Percentiles rank a stretch among this genome's conserved stretches.
Evolutionary conservation across 2,888 invertebrate species (phyloP).

Genomic region (Silvanus unidentatus): DNA sequence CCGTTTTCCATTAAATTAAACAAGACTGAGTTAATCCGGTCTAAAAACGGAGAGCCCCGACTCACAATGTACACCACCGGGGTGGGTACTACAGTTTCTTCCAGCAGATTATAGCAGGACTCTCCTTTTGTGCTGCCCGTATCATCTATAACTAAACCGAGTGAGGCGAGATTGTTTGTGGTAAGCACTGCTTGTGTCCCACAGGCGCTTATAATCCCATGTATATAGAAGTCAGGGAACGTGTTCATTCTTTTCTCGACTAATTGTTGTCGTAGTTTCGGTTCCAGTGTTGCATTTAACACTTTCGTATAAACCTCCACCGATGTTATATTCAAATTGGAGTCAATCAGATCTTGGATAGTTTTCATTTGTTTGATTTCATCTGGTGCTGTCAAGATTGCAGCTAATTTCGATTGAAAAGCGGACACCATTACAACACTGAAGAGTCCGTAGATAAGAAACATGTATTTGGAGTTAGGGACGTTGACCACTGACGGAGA

Average conservation of each 20-base stretch:
- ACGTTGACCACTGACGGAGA: too few relatives aligned
- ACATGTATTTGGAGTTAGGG: too few relatives aligned
- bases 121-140: neutral
- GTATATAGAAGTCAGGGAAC: too few relatives aligned
- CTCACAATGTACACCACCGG: conserved; percentile 3
- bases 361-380: neutral
- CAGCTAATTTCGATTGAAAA: too few relatives aligned
- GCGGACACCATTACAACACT: too few relatives aligned
- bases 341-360: neutral
- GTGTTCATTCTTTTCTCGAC: too few relatives aligned
- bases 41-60: conserved; percentile 6
- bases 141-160: conserved; percentile 1
- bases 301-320: neutral
- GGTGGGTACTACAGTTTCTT: conserved; percentile 3
- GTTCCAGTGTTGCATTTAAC: neutral
- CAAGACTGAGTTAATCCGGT: conserved; percentile 1
- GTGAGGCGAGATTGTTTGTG: conserved; percentile 2
- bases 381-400: too few relatives aligned
- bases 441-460: too few relatives aligned
- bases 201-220: neutral
- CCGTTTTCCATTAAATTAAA: conserved; percentile 6
- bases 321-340: neutral
- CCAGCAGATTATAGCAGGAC: conserved; percentile 1
- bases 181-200: neutral
- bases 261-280: too few relatives aligned